phyloP scores from a whole-genome alignment of 1,140 invertebrate species.

The Drosophila kurseongensis region DNA sequence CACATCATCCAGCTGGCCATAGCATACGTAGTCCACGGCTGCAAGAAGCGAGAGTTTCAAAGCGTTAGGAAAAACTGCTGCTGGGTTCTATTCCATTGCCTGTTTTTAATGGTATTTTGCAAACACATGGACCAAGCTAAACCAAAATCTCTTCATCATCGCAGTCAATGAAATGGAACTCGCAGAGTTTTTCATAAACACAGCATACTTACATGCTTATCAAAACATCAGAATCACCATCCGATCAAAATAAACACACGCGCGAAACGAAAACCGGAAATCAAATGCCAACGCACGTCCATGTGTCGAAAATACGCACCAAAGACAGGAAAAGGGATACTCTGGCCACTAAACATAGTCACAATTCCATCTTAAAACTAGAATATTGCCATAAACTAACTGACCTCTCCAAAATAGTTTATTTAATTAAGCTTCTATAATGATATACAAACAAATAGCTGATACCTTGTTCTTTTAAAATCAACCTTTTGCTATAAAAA shows the following conservation, averaged over 20 bases:
- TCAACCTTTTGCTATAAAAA: too few species aligned
- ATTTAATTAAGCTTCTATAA: too few species aligned
- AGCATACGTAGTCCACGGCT: slow-evolving; percentile 81
- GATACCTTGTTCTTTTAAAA: too few species aligned
- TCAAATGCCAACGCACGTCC: slow-evolving; percentile 44
- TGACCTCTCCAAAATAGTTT: too few species aligned
- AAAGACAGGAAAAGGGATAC: slow-evolving; percentile 49
- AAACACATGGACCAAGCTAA: slow-evolving; percentile 79
- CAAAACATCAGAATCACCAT: neutral
- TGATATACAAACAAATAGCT: too few species aligned
- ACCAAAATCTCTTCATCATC: slow-evolving; percentile 36
- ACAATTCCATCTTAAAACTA: neutral
- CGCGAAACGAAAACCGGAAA: slow-evolving; percentile 28
- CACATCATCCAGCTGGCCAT: slow-evolving; percentile 79
- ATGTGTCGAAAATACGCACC: slow-evolving; percentile 78
- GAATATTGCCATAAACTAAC: too few species aligned
- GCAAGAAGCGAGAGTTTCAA: slow-evolving; percentile 37
- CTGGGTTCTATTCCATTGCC: slow-evolving; percentile 81
- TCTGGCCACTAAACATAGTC: neutral
- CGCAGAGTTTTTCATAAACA: slow-evolving; percentile 68
- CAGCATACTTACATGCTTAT: slow-evolving; percentile 59
- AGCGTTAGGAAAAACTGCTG: slow-evolving; percentile 70
- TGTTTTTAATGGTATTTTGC: slow-evolving; percentile 71
- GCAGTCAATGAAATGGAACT: slow-evolving; percentile 83
- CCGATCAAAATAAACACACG: slow-evolving; percentile 23